A percentile compares a stretch with the other conserved stretches of the same genome.
Evolutionary conservation across 1,140 invertebrate genomes (phyloP).

Genomic region (Procambarus virginalis): DNA sequence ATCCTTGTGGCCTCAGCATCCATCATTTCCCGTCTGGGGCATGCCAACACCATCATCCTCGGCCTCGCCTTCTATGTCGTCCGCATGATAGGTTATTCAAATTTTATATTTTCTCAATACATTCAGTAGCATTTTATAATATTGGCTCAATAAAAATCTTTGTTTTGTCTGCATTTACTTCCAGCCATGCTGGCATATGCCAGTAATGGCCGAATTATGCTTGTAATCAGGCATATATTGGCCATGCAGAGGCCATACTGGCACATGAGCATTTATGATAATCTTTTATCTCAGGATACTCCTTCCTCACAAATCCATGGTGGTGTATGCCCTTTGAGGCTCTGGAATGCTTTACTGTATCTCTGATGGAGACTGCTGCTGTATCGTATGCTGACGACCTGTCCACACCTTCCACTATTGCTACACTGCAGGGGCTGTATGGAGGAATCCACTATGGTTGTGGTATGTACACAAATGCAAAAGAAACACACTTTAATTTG

Average conservation of each 20-base stretch:
- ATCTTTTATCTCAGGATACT: slow-evolving; percentile 79
- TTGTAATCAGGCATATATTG: no score
- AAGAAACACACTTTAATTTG: neutral
- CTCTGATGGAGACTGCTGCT: slow-evolving; percentile 86
- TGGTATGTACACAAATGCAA: slow-evolving; percentile 73
- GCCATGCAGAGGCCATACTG: no score
- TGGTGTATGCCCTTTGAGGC: slow-evolving; percentile 85
- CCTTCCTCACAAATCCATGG: slow-evolving; percentile 86
- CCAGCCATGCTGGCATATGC: no score
- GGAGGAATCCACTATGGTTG: slow-evolving; percentile 88
- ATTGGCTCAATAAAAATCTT: no score
- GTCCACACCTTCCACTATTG: slow-evolving; percentile 85
- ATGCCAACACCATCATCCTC: slow-evolving; percentile 87
- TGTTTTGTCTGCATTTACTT: no score
- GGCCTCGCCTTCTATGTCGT: slow-evolving; percentile 86
- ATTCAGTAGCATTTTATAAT: no score
- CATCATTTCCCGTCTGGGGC: slow-evolving; percentile 85
- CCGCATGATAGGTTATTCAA: slow-evolving; percentile 80
- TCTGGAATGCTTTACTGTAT: slow-evolving; percentile 88
- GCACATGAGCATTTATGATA: neutral
- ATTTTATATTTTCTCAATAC: no score
- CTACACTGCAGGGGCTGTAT: slow-evolving; percentile 86
- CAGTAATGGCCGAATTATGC: no score
- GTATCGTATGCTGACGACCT: slow-evolving; percentile 87
- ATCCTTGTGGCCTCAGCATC: slow-evolving; percentile 85